These are phyloP conservation scores for Eulemur macaco DNA, from an alignment of 2,113 vertebrate genomes.

Conservation along the genomic window DNA sequence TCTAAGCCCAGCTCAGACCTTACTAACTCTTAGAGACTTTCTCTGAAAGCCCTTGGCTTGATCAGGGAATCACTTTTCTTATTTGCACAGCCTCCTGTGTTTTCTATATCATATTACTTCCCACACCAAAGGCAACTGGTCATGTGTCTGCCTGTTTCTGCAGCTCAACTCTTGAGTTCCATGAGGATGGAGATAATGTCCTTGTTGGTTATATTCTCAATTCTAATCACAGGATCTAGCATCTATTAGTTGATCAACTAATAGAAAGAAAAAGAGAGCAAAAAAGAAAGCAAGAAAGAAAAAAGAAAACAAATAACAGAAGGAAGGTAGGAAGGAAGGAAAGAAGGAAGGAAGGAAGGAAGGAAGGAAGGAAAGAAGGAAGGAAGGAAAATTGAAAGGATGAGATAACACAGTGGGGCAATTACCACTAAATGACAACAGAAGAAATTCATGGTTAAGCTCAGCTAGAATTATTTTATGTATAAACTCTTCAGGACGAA, in stretches of 20 bases:
- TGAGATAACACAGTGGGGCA: neutral
- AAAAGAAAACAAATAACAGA: too few relatives aligned
- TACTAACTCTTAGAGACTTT: neutral
- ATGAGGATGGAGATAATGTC: neutral
- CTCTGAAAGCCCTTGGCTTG: neutral
- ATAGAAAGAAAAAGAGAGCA: neutral
- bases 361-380: accelerated
- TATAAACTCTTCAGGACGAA: slow-evolving; percentile 36
- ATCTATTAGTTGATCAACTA: neutral
- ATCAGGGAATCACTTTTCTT: neutral
- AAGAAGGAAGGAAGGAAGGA: accelerated
- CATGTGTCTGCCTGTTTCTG: neutral
- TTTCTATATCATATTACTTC: neutral
- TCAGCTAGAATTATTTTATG: slow-evolving; percentile 20
- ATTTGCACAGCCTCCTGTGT: neutral
- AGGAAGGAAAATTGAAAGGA: neutral
- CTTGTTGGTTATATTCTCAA: neutral
- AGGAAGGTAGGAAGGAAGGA: accelerated
- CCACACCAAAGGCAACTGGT: neutral
- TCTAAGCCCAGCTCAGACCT: neutral
- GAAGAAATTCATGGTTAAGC: neutral
- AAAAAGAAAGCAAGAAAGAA: too few relatives aligned
- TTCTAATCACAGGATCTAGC: neutral
- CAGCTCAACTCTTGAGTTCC: neutral
- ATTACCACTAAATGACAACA: neutral